Base-by-base conservation (phyloP, 2,113 vertebrate species). In the Ploceus nigricollis region DNA sequence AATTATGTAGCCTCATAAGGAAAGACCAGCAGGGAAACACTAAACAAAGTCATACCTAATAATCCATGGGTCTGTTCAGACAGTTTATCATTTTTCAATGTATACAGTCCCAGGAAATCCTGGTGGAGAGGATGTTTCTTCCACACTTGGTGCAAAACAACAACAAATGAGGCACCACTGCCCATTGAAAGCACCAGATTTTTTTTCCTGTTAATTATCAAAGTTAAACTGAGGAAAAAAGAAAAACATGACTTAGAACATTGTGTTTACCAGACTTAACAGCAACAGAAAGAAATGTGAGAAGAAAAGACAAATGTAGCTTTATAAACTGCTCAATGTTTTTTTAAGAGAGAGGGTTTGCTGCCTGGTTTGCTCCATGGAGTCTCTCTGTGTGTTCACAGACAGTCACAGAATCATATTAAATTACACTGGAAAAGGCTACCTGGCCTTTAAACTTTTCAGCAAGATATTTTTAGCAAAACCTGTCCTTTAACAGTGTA, bases 41-140 rank as follows among this genome's bases (percentile, higher is more conserved):
- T 13, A 35, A 80, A 60, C n/a, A 21, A 44, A 87, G 20, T 35
- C 96, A 56, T 99, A 99, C 99, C 99, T 95, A 99, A 97, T 22
- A 99, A 97, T 56, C 99, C 99, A 16, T 99, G 99, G 42, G 99
- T 99, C 68, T 93, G 95, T 25, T 96, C 78, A 53, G 99, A 99
- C 63, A 99, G 95, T 53, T 97, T 97, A 90, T 98, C 98, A 81
- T 98, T 98, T 89, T 99, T 98, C 88, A 99, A 13, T 25, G 98
- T 99, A 50, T 99, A 99, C 80, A 99, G 98, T 44, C 99, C 99
- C 69, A 99, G 97, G 90, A 99, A 99, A 94, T 99, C 98, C 76
- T 87, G 96, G 90, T 99, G 98, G 71, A 98, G 95, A 1, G 99
- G 99, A 87, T 99, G 98, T 65, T 98, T 98, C 96, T 97, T 97